Evolutionary conservation across 2,797 vertebrate genomes (phyloP), one percentile per base, ranked within the genome.

Genomic region (Oreochromis mossambicus): DNA sequence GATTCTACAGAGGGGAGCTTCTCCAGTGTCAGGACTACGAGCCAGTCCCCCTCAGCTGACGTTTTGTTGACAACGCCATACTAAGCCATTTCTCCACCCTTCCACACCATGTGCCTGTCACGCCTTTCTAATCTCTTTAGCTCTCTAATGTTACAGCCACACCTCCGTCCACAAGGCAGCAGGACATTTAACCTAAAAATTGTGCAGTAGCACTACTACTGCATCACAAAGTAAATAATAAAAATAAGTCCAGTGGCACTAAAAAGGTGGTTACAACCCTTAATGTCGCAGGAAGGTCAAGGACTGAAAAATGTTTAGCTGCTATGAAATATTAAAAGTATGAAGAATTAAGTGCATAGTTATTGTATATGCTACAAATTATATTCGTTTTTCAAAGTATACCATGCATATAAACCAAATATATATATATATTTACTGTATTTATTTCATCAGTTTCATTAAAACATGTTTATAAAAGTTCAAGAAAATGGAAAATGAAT

Each of bases 31-130:
- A 77, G 34, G 56, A 43, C 46, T 9, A 5, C 15, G 48, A 79
- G 80, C 80, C 76, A 13, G 48, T 80, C 88, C 34, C 66, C 56
- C 61, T 76, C 29, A 3, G 68, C 84, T 95, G 93, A 96, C 91
- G 86, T 80, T 93, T 89, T 95, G 94, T 95, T 96, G 91, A 93
- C 93, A 93, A 81, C 50, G 90, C 94, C 93, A 87, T 92, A 88
- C 50, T 29, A 56, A 86, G 93, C 24, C 83, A 63, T 82, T 73
- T 93, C 93, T 90, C 93, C 95, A 88, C 94, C 93, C 94, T 83
- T 78, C 50, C 15, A 79, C 83, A 91, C 89, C 95, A 95, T 91
- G 94, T 94, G 94, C 87, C 88, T 82, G 90, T 95, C 91, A 93
- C 51, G 78, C 83, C 84, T 91, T 77, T 83, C 46, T 86, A 70